phyloP scores from a whole-genome alignment of 2,888 invertebrate genomes.

The Diarsia dahlii region DNA sequence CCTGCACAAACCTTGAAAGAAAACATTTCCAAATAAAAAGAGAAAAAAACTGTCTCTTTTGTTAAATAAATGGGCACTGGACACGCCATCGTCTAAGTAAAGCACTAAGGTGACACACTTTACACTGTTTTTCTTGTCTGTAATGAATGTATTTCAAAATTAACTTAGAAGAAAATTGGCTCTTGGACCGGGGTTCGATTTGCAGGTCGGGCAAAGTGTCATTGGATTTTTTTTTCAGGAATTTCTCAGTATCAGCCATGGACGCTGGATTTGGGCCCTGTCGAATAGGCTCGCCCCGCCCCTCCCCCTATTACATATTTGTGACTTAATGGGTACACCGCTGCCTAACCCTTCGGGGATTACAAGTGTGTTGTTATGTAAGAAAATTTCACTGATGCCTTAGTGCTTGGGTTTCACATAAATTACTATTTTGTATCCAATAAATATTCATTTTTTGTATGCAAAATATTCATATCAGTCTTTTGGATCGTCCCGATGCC shows the following conservation, averaged over 20 bases:
- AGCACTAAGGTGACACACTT: background rate
- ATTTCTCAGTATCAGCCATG: too few species aligned
- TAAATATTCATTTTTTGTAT: background rate
- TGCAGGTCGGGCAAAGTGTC: too few species aligned
- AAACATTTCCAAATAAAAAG: background rate
- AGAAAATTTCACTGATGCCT: background rate
- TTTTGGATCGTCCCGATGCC: background rate
- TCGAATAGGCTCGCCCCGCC: background rate
- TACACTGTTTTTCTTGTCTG: background rate
- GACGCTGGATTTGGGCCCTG: background rate
- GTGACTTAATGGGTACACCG: too few species aligned
- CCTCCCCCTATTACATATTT: too few species aligned
- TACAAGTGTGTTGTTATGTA: background rate
- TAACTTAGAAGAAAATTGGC: background rate
- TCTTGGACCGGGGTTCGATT: too few species aligned
- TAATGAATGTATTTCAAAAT: background rate
- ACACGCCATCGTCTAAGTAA: slow-evolving; percentile 19
- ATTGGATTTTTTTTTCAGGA: too few species aligned
- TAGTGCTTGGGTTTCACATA: background rate
- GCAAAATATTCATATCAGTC: background rate
- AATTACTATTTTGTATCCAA: background rate
- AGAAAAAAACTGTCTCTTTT: background rate
- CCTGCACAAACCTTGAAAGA: background rate
- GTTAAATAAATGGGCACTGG: slow-evolving; percentile 2
- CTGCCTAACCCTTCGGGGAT: background rate